A percentile compares a stretch with the other conserved stretches of the same genome.
phyloP scores from a whole-genome alignment of 2,888 invertebrate species.

The Clistopyga incitator region DNA sequence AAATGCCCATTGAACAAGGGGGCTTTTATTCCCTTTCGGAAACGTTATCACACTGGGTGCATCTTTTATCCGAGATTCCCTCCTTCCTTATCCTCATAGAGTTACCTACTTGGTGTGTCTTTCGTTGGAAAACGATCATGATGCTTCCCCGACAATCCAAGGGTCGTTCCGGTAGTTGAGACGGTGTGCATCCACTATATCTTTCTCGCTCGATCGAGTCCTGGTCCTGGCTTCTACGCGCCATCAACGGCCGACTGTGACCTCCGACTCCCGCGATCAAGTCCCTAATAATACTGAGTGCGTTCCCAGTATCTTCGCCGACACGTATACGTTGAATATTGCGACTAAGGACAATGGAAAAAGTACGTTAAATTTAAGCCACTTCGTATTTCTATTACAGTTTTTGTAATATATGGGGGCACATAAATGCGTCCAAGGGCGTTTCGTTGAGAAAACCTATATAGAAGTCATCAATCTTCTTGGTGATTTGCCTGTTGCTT shows the following conservation, averaged over 20 bases:
- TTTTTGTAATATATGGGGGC: conserved; percentile 1
- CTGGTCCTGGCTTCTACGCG: background rate
- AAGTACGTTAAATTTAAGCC: background rate
- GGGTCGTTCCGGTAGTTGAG: conserved; percentile 52
- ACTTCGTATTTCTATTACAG: conserved; percentile 5
- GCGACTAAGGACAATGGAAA: background rate
- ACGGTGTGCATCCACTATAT: conserved; percentile 36
- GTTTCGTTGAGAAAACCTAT: conserved; percentile 7
- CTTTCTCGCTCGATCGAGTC: conserved; percentile 46
- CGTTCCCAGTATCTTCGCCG: conserved; percentile 5
- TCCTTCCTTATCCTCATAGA: conserved; percentile 24
- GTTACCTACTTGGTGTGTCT: conserved; percentile 7
- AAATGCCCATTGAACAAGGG: conserved; percentile 66
- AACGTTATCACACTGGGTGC: conserved; percentile 61
- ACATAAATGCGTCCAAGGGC: background rate
- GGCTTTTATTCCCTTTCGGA: conserved; percentile 64
- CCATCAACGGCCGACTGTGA: conserved; percentile 27
- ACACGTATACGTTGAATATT: background rate
- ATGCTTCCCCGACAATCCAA: conserved; percentile 47
- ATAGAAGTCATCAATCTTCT: conserved; percentile 56
- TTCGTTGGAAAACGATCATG: conserved; percentile 60
- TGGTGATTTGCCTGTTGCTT: conserved; percentile 60
- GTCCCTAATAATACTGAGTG: conserved; percentile 44
- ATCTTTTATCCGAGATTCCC: conserved; percentile 48
- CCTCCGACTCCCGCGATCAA: conserved; percentile 33